Evolutionary conservation across 1,140 invertebrate species (phyloP).

Genomic region (Pteromalus puparum): DNA sequence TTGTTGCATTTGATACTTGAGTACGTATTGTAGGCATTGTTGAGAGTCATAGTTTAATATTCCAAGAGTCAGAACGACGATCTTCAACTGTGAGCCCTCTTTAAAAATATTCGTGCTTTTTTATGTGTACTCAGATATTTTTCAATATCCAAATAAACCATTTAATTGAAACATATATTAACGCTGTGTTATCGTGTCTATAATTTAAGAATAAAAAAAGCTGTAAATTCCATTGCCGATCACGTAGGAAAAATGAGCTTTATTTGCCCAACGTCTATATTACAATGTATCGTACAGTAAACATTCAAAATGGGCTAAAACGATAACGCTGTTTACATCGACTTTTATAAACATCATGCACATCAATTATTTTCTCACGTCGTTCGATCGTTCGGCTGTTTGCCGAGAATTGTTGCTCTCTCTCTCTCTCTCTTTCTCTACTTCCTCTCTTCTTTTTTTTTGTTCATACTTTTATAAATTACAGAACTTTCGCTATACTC

Average conservation of each 20-base stretch:
- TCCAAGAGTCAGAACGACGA: background rate
- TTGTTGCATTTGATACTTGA: background rate
- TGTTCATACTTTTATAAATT: slow-evolving; percentile 14
- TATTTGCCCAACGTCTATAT: slow-evolving; percentile 73
- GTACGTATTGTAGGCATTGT: no score
- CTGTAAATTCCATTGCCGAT: background rate
- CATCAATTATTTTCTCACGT: slow-evolving; percentile 43
- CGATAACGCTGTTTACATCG: slow-evolving; percentile 67
- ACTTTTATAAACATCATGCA: slow-evolving; percentile 67
- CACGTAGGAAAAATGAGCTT: slow-evolving; percentile 69
- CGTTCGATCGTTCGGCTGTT: background rate
- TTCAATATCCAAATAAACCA: background rate
- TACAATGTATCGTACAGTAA: slow-evolving; percentile 73
- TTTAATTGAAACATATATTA: background rate
- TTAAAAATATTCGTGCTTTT: background rate
- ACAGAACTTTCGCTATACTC: slow-evolving; percentile 20
- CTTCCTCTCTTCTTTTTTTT: slow-evolving; percentile 8
- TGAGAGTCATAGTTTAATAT: background rate
- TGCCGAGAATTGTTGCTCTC: background rate
- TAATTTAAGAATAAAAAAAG: background rate
- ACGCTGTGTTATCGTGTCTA: background rate
- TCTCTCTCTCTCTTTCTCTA: background rate
- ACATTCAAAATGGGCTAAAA: slow-evolving; percentile 72
- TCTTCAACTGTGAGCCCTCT: background rate
- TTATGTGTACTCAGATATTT: background rate